Evolutionary conservation across 2,888 invertebrate genomes (phyloP), one percentile per base, ranked within the genome.

Genomic region (Coelopa pilipes): DNA sequence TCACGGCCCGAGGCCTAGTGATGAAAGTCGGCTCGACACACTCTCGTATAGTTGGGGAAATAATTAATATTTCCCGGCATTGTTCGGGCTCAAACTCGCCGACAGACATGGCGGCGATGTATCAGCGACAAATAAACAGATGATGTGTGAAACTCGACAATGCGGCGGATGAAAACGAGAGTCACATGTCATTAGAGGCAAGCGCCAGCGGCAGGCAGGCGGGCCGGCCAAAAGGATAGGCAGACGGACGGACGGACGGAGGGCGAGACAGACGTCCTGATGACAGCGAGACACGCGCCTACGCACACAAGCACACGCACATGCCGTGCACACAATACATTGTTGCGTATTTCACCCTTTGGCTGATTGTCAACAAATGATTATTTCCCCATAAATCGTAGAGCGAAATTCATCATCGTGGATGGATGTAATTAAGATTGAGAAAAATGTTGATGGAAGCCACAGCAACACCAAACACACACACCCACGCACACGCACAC

Each of bases 321-420:
- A 47, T 17, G 12, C n/a, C n/a, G n/a, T n/a, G n/a, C n/a, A n/a
- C n/a, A n/a, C n/a, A n/a, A n/a, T n/a, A n/a, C n/a, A n/a, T n/a
- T n/a, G n/a, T n/a, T n/a, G n/a, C n/a, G n/a, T n/a, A 47, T 17
- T 66, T 66, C 21, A 66, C 66, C 66, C 66, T 66, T 66, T 66
- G 49, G 66, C 66, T 17, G 21, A 66, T 66, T 49, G 49, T 49
- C 19, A 13, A 66, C 4, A 66, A 49, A 49, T 66, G 49, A 66
- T 66, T 66, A 66, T 66, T 66, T 65, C 49, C 66, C 15, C 19
- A 66, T 66, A 19, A 66, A 66, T 66, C 19, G 19, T 19, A 66
- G 13, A 65, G 49, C 47, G 17, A 65, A 19, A 49, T 60, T 17
- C 17, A 60, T 17, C 12, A 19, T 49, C 21, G n/a, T 15, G 19